Evolutionary conservation across 2,797 vertebrate species (phyloP).

Genomic region (Rhadinocentrus ornatus): DNA sequence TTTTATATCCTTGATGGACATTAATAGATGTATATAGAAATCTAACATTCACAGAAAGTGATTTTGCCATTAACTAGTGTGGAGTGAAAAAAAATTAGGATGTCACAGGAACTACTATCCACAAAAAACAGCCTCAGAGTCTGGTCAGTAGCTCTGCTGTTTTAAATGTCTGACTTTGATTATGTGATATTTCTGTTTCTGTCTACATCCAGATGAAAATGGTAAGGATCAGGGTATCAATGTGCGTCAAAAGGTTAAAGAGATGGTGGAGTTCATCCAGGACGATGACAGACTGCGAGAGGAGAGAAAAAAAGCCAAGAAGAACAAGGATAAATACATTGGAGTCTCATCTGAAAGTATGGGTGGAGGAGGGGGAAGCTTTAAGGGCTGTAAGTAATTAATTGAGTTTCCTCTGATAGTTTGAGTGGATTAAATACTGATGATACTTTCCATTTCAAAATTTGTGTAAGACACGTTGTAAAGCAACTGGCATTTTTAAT

Average conservation of each 20-base stretch:
- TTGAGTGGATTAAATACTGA: slow-evolving; percentile 15
- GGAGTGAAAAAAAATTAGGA: not conserved
- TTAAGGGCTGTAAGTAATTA: slow-evolving; percentile 87
- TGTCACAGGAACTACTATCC: slow-evolving; percentile 3
- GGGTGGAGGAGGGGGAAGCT: slow-evolving; percentile 79
- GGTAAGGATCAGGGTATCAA: slow-evolving; percentile 99
- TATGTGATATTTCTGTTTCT: slow-evolving; percentile 7
- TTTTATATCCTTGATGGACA: not conserved
- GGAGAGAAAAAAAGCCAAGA: slow-evolving; percentile 98
- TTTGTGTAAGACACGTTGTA: not conserved
- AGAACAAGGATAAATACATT: slow-evolving; percentile 99
- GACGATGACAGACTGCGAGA: slow-evolving; percentile 96
- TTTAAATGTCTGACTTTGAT: not conserved
- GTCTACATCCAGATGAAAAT: slow-evolving; percentile 87
- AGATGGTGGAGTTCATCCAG: slow-evolving; percentile 98
- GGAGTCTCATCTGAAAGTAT: slow-evolving; percentile 95
- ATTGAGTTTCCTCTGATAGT: not conserved
- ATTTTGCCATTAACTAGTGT: not conserved
- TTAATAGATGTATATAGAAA: too few relatives aligned
- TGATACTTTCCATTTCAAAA: not conserved
- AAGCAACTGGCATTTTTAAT: not conserved
- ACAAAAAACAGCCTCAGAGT: not conserved
- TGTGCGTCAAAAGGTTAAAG: slow-evolving; percentile 98
- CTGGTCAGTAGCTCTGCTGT: not conserved
- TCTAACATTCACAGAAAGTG: not conserved